Percentiles rank a stretch among this genome's conserved stretches.
These are phyloP conservation scores for Martes martes DNA, from an alignment of 2,113 vertebrate genomes.

Conservation along the genomic window DNA sequence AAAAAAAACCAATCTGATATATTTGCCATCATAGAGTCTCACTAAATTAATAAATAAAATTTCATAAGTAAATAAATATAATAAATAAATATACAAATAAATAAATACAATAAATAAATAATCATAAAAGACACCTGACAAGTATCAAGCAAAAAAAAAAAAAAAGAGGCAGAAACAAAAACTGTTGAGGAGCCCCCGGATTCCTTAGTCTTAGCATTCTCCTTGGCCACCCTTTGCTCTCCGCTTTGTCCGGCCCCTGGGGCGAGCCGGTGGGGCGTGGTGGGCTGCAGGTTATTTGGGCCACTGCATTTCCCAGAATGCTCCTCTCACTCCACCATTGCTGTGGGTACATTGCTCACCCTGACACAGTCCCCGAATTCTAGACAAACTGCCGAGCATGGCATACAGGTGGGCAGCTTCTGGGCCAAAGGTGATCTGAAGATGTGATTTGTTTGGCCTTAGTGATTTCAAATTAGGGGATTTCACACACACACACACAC, in stretches of 20 bases:
- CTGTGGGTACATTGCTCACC: not conserved
- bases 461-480: not conserved
- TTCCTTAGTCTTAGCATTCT: not conserved
- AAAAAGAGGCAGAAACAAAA: not conserved
- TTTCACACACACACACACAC: not conserved
- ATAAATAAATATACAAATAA: no score
- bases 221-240: not conserved
- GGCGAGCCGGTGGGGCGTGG: rapidly evolving
- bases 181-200: not conserved
- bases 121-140: not conserved
- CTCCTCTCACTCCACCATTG: not conserved
- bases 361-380: not conserved
- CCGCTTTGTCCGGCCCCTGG: not conserved
- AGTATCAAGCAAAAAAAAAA: not conserved
- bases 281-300: not conserved
- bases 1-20: not conserved
- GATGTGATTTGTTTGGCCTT: not conserved
- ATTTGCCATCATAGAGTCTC: not conserved
- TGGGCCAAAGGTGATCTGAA: not conserved
- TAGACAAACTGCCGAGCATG: not conserved
- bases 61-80: no score
- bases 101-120: not conserved
- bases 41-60: not conserved
- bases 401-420: not conserved
- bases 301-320: not conserved